Base-by-base conservation (phyloP, 2,888 invertebrate species). In the Pollenia labialis region DNA sequence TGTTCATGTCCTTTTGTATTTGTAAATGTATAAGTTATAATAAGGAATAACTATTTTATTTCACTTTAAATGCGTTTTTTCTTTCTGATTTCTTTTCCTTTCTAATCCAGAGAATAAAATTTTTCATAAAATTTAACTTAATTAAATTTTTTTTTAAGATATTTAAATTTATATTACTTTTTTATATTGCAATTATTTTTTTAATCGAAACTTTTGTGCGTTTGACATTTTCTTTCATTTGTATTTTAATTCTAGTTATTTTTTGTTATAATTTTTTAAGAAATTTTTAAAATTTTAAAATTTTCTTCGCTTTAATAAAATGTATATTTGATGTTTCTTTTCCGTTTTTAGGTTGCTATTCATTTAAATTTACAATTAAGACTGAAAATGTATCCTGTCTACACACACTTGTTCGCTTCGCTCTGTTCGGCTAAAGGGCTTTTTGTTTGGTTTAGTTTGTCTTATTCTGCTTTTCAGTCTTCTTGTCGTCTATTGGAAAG, bases 401-500 rank as follows among this genome's bases (percentile, higher is more conserved):
- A 92, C 92, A 92, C 88, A 92, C 88, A 92, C 92, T 92, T 92
- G 92, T 92, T 91, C 92, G 91, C 91, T 90, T 91, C 87, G 87
- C 84, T 84, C 89, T 89, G 88, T 84, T 88, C 87, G 88, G 90
- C 87, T 89, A 85, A 74, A 72, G 46, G 74, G 81, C 84, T 84
- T 87, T 87, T 85, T 69, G n/a, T 69, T 54, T 62, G 60, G 18
- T 75, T 60, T 48, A 14, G 16, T 16, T 56, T n/a, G 4, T 71
- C 18, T 62, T 69, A 14, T 69, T 48, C 4, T 18, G 23, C 52
- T 75, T 52, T 48, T 48, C 48, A 44, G 48, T 42, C 60, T 50
- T 50, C n/a, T 42, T 46, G 52, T 50, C 71, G 52, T 50, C 71
- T 64, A 64, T 58, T 82, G 42, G 72, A 88, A 88, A 91, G 91